Percentiles rank a stretch among this genome's conserved stretches.
Conservation (phyloP, 2,797 vertebrate species). For the Lacerta viridis region DNA sequence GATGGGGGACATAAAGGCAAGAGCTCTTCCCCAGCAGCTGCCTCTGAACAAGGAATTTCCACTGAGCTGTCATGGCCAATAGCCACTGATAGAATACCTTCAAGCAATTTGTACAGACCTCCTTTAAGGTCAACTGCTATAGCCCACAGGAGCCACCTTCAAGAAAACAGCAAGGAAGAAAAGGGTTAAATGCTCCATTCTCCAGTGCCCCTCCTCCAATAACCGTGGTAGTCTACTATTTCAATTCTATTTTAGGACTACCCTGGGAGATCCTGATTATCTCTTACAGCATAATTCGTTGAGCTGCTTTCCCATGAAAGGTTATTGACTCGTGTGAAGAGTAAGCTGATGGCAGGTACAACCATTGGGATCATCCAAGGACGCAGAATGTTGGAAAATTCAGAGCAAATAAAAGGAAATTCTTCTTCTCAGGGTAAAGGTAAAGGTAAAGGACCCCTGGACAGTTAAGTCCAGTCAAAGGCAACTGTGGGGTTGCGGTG, state of each 20-base stretch:
- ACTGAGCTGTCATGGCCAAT: background rate
- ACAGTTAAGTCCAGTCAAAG: too few relatives aligned
- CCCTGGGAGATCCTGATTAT: background rate
- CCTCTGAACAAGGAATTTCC: background rate
- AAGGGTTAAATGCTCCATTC: background rate
- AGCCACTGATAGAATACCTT: background rate
- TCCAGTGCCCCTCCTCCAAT: background rate
- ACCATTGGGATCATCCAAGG: background rate
- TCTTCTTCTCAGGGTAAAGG: too few relatives aligned
- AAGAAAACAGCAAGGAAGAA: background rate
- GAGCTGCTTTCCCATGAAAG: background rate
- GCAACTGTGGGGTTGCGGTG: too few relatives aligned
- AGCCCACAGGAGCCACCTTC: background rate
- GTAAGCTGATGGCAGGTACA: background rate
- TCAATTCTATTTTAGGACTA: too few relatives aligned
- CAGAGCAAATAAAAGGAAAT: too few relatives aligned
- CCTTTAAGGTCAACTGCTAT: background rate
- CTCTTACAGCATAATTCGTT: background rate
- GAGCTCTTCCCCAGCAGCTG: background rate
- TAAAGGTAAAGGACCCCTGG: too few relatives aligned
- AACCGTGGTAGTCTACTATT: background rate
- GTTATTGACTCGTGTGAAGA: background rate
- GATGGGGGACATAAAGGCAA: background rate
- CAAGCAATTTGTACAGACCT: background rate
- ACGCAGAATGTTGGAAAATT: background rate